phyloP scores from a whole-genome alignment of 2,797 vertebrate species.

The Catostomus latipinnis region DNA sequence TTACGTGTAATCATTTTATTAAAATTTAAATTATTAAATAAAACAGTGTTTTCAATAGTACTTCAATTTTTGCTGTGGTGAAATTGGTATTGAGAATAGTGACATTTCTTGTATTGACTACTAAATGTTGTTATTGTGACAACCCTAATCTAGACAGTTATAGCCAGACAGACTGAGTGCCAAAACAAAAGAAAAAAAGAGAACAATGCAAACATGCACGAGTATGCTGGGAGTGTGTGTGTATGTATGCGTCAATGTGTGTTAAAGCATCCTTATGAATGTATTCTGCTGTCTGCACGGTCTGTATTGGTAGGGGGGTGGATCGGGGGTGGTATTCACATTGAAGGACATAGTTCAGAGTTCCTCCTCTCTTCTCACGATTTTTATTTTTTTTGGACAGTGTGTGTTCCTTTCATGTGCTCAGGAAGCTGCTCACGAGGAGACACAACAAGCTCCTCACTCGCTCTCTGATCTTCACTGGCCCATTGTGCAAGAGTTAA shows the following conservation, averaged over 20 bases:
- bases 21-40: background rate
- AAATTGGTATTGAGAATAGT: background rate
- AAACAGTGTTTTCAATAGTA: background rate
- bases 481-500: constrained; percentile 83
- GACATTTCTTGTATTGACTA: background rate
- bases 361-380: constrained; percentile 64
- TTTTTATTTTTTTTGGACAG: constrained; percentile 68
- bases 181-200: constrained; percentile 14
- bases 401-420: constrained; percentile 77
- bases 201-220: background rate
- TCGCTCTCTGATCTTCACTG: constrained; percentile 74
- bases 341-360: constrained; percentile 71
- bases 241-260: background rate
- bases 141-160: background rate
- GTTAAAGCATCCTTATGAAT: constrained; percentile 33
- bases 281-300: constrained; percentile 31
- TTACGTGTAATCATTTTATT: too few relatives aligned
- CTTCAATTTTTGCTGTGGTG: background rate
- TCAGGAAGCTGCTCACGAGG: constrained; percentile 78
- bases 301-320: constrained; percentile 43
- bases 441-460: constrained; percentile 82
- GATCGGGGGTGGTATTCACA: constrained; percentile 49
- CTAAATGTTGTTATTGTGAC: background rate
- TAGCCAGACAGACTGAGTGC: background rate
- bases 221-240: background rate